Base-by-base conservation (phyloP, 1,140 invertebrate species). In the Mizuhopecten yessoensis region DNA sequence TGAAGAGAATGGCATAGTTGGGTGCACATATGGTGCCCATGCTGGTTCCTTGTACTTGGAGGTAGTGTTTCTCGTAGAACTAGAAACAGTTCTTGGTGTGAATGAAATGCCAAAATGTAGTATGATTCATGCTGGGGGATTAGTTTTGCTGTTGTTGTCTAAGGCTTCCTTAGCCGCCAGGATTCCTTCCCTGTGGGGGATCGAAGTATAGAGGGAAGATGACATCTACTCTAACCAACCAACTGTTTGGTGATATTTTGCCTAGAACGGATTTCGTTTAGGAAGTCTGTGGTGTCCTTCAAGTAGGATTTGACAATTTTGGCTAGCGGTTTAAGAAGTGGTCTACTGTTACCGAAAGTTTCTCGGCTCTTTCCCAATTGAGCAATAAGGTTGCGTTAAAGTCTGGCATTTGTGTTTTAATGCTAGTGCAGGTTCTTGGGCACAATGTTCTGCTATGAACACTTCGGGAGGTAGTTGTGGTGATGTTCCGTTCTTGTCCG, bases 21-120 rank as follows among this genome's bases (percentile, higher is more conserved):
- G 89, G 89, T 2, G 89, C 89, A 29, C 45, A 57, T 23, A 29
- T 57, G 0, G 89, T 90, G 29, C 89, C 89, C 87, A 90, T 88
- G 17, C 86, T 39, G 1, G 45, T 75, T 9, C 86, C 86, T 36
- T n/a, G 5, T n/a, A 45, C 57, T 42, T 90, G 87, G 34, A 90
- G 9, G 29, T 88, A 88, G 42, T n/a, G 34, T 0, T 90, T 34
- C 5, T 57, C 10, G 13, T 57, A 9, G 29, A 90, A 88, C 34
- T n/a, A 34, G 11, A 87, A 90, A 33, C 36, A 90, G 11, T 87
- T 90, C 1, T 17, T 0, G 20, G 87, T 87, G 11, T 49, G 36
- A 34, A 91, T 33, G 20, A 75, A 39, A 34, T 90, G 36, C n/a
- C 34, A 57, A 33, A 75, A 57, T 34, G 33, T 86, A 2, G 86